Evolutionary conservation across 1,140 invertebrate genomes (phyloP).

Genomic region (Caenorhabditis tropicalis): DNA sequence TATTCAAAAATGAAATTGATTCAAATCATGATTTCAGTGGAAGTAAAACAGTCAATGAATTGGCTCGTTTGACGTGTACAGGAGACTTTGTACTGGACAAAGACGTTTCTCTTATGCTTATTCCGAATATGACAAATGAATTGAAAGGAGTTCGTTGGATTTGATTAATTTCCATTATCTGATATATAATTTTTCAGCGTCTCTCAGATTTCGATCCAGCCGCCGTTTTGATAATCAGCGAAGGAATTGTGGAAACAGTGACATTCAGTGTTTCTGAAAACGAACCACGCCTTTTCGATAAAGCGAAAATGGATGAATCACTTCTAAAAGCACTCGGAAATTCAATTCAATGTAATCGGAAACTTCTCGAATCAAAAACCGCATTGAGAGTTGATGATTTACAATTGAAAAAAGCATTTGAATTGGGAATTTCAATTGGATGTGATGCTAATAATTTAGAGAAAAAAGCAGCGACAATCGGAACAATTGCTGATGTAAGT

Average conservation of each 20-base stretch:
- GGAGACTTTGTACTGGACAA: conserved; percentile 27
- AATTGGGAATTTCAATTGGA: conserved; percentile 67
- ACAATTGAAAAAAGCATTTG: conserved; percentile 50
- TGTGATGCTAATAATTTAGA: conserved; percentile 50
- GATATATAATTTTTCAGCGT: not conserved
- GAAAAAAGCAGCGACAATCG: conserved; percentile 49
- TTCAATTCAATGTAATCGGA: conserved; percentile 37
- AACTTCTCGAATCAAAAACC: conserved; percentile 5
- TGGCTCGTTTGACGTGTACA: not conserved
- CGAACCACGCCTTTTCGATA: conserved; percentile 64
- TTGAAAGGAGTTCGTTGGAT: not conserved
- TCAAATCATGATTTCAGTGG: not conserved
- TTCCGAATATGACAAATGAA: conserved; percentile 15
- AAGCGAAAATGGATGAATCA: conserved; percentile 65
- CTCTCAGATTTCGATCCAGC: not conserved
- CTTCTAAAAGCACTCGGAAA: conserved; percentile 50
- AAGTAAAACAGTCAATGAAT: not conserved
- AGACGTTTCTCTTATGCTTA: not conserved
- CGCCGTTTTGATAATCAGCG: conserved; percentile 10
- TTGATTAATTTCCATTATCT: not conserved
- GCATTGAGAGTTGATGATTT: conserved; percentile 47
- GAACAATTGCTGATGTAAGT: conserved; percentile 44
- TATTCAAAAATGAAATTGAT: not conserved
- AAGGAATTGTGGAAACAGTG: conserved; percentile 61
- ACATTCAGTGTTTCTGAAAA: conserved; percentile 64